Evolutionary conservation across 1,140 invertebrate genomes (phyloP).

Genomic region (Schlechtendalia chinensis): DNA sequence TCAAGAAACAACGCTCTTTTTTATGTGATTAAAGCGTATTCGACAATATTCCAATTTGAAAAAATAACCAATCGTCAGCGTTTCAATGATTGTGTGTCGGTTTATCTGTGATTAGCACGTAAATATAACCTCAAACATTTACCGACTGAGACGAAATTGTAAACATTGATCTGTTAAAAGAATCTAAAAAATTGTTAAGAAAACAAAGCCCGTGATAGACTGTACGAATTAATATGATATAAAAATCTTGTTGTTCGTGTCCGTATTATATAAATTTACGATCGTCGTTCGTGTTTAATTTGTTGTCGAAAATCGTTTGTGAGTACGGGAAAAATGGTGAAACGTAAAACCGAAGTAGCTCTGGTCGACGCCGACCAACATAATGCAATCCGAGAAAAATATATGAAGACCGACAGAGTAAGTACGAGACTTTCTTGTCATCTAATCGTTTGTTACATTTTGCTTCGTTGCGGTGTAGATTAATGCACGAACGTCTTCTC

Average conservation of each 20-base stretch:
- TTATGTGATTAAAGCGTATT: too few species aligned
- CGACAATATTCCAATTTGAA: too few species aligned
- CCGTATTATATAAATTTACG: too few species aligned
- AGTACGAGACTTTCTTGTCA: background rate
- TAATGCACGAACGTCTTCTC: constrained; percentile 72
- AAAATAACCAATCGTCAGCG: too few species aligned
- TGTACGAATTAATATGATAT: too few species aligned
- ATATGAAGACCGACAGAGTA: constrained; percentile 32
- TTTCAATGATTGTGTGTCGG: too few species aligned
- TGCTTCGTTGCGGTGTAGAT: constrained; percentile 1
- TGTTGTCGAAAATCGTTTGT: background rate
- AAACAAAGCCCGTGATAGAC: too few species aligned
- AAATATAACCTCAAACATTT: constrained; percentile 34
- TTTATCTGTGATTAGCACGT: background rate
- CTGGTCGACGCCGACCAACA: constrained; percentile 21
- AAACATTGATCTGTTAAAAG: background rate
- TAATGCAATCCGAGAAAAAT: constrained; percentile 31
- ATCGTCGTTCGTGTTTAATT: too few species aligned
- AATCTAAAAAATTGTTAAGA: too few species aligned
- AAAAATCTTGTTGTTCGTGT: too few species aligned
- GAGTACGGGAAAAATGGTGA: constrained; percentile 15
- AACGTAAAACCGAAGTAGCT: constrained; percentile 37
- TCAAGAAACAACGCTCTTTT: too few species aligned
- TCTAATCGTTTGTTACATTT: background rate
- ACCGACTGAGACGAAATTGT: background rate